A percentile compares a stretch with the other conserved stretches of the same genome.
phyloP scores from a whole-genome alignment of 2,113 vertebrate genomes.

The Setophaga petechia region DNA sequence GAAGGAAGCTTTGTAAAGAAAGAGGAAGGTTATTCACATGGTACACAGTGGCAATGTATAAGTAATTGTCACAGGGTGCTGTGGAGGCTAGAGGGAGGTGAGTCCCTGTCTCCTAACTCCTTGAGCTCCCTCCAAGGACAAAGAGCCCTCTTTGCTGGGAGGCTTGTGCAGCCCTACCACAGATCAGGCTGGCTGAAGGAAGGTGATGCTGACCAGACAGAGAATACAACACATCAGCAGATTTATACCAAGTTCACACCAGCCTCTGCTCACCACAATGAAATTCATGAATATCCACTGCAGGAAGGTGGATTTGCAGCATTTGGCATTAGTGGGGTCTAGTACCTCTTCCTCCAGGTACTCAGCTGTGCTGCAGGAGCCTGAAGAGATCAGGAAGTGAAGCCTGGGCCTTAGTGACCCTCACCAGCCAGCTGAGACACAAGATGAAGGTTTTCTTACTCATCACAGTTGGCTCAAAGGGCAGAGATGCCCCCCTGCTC shows the following conservation, averaged over 20 bases:
- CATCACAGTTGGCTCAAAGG: neutral
- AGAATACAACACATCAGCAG: neutral
- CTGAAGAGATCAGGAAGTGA: neutral
- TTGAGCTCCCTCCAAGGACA: neutral
- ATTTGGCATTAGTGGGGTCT: neutral
- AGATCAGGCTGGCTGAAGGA: neutral
- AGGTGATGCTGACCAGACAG: neutral
- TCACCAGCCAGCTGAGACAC: neutral
- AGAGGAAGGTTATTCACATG: neutral
- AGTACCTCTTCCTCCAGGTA: neutral
- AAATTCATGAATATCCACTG: neutral
- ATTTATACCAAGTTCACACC: neutral
- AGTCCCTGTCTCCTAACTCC: neutral
- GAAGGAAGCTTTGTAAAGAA: neutral
- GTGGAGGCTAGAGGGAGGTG: neutral
- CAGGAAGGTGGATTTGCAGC: neutral
- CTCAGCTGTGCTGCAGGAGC: neutral
- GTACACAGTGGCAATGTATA: neutral
- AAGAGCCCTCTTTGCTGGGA: neutral
- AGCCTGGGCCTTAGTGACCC: neutral
- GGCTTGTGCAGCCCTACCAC: neutral
- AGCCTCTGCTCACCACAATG: neutral
- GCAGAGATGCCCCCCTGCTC: neutral
- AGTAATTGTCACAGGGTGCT: neutral
- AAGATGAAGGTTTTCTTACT: neutral